phyloP scores from a whole-genome alignment of 1,140 invertebrate species.

The Scaptomyza pallida region DNA sequence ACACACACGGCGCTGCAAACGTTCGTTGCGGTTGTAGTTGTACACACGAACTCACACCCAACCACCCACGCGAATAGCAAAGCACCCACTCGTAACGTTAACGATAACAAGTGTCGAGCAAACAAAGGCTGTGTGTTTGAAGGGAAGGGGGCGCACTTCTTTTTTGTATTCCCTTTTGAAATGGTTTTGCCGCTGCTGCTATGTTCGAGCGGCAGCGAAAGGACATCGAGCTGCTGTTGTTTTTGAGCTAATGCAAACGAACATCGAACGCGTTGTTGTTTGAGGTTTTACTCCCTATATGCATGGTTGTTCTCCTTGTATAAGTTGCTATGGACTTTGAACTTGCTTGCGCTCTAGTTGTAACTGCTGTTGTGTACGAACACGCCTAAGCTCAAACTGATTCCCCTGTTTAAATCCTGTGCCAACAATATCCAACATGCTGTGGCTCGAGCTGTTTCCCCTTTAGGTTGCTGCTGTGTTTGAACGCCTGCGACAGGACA shows the following conservation, averaged over 20 bases:
- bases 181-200: not conserved
- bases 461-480: conserved; percentile 19
- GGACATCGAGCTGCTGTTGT: not conserved
- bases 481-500: conserved; percentile 18
- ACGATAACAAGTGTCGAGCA: conserved; percentile 76
- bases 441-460: not conserved
- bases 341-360: no score
- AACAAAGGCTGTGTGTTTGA: conserved; percentile 50
- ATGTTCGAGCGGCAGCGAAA: not conserved
- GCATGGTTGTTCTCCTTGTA: no score
- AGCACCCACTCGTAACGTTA: conserved; percentile 25
- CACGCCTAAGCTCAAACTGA: no score
- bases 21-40: conserved; percentile 20
- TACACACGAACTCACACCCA: conserved; percentile 3
- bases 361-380: no score
- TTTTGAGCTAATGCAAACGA: not conserved
- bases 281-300: not conserved
- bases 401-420: no score
- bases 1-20: conserved; percentile 25
- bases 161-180: not conserved
- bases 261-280: not conserved
- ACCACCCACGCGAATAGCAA: not conserved
- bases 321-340: not conserved
- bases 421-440: not conserved
- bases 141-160: not conserved